A percentile compares a stretch with the other conserved stretches of the same genome.
These are phyloP conservation scores for Tetraneura akinire DNA, from an alignment of 1,140 invertebrate genomes.

Conservation along the genomic window DNA sequence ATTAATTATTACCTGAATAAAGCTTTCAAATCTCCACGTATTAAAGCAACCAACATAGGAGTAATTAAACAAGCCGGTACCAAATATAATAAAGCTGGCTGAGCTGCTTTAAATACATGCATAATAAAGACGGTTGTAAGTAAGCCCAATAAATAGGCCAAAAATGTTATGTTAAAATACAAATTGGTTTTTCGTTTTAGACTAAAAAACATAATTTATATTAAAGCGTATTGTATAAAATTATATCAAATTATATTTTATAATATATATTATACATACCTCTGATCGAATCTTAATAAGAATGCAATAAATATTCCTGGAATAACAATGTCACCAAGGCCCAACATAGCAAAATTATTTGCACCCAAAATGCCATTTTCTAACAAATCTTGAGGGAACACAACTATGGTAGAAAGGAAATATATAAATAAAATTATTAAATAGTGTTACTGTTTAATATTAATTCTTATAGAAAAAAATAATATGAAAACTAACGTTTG, in stretches of 20 bases:
- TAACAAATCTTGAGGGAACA: constrained; percentile 97
- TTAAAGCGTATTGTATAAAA: background rate
- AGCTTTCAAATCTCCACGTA: constrained; percentile 88
- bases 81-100: constrained; percentile 95
- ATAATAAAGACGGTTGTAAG: constrained; percentile 95
- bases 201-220: constrained; percentile 62
- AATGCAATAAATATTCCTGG: constrained; percentile 99
- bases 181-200: constrained; percentile 82
- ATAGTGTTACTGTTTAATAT: no score
- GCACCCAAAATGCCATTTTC: constrained; percentile 83
- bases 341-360: constrained; percentile 97
- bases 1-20: constrained; percentile 82
- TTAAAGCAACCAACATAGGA: constrained; percentile 80
- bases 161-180: constrained; percentile 93
- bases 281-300: constrained; percentile 90
- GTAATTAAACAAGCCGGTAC: constrained; percentile 93
- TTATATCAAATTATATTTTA: background rate
- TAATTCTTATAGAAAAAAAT: no score
- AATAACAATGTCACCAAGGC: constrained; percentile 97
- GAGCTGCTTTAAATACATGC: constrained; percentile 98
- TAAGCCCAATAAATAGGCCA: constrained; percentile 92
- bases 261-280: constrained; percentile 58
- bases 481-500: constrained; percentile 71
- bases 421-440: background rate
- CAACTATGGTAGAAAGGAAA: constrained; percentile 67